phyloP scores from a whole-genome alignment of 2,797 vertebrate species.

The Epinephelus coioides region DNA sequence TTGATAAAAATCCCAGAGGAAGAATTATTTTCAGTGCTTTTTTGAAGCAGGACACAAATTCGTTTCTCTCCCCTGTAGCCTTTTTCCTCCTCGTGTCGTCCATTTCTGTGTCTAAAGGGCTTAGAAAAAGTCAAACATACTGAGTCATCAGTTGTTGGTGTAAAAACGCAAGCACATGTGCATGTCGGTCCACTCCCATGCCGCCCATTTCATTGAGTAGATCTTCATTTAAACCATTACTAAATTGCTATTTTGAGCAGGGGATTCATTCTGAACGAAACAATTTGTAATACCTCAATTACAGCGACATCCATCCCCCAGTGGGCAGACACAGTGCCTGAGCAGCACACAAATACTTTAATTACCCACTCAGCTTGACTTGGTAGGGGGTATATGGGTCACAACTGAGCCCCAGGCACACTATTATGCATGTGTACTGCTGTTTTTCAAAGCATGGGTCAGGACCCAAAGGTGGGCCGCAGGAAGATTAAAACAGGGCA shows the following conservation, averaged over 20 bases:
- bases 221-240: conserved; percentile 36
- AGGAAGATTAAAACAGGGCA: conserved; percentile 41
- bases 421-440: conserved; percentile 48
- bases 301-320: conserved; percentile 56
- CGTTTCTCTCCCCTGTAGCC: background rate
- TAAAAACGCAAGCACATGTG: background rate
- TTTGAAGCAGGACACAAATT: conserved; percentile 9
- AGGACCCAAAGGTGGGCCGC: conserved; percentile 55
- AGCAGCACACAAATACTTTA: conserved; percentile 66
- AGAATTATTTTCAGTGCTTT: conserved; percentile 3
- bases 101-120: background rate
- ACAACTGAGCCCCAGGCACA: conserved; percentile 51
- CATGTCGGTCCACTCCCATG: background rate
- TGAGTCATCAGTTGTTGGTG: background rate
- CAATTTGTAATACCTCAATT: conserved; percentile 73
- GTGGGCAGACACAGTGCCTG: conserved; percentile 48
- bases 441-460: conserved; percentile 59
- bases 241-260: conserved; percentile 55
- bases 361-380: conserved; percentile 70
- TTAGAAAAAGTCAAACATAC: conserved; percentile 6
- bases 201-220: background rate
- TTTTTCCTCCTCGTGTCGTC: background rate
- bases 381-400: conserved; percentile 65
- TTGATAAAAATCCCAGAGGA: conserved; percentile 8
- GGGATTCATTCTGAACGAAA: conserved; percentile 60